Percentiles rank a stretch among this genome's conserved stretches.
phyloP scores from a whole-genome alignment of 2,888 invertebrate genomes.

The Ptilodon capucinus region DNA sequence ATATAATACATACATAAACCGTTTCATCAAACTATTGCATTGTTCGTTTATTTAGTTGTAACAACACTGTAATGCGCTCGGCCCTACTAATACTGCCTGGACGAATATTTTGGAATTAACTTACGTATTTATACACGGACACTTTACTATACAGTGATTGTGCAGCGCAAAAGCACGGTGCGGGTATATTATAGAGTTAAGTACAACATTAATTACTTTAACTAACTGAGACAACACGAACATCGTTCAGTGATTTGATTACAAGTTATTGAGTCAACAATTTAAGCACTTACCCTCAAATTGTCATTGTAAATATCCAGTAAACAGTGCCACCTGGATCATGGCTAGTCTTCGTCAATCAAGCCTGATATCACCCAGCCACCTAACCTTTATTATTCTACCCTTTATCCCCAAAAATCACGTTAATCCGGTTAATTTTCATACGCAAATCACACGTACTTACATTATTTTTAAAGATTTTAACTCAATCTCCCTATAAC shows the following conservation, averaged over 20 bases:
- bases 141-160: slow-evolving; percentile 35
- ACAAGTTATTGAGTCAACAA: not conserved
- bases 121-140: slow-evolving; percentile 51
- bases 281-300: too few relatives aligned
- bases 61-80: slow-evolving; percentile 42
- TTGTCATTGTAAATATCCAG: too few relatives aligned
- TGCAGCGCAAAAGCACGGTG: slow-evolving; percentile 72
- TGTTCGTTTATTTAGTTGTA: slow-evolving; percentile 55
- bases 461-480: too few relatives aligned
- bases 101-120: slow-evolving; percentile 44
- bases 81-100: slow-evolving; percentile 61
- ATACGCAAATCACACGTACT: too few relatives aligned
- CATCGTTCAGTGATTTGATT: not conserved
- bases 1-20: slow-evolving; percentile 59
- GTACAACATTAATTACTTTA: slow-evolving; percentile 49
- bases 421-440: not conserved
- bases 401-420: not conserved
- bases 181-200: slow-evolving; percentile 51
- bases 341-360: too few relatives aligned
- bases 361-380: not conserved
- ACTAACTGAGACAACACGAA: not conserved
- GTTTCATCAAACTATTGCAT: slow-evolving; percentile 70
- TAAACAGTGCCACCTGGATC: too few relatives aligned
- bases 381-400: not conserved
- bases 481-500: too few relatives aligned